Conservation (phyloP, 2,888 invertebrate species). For the Invenusta paracnida region DNA sequence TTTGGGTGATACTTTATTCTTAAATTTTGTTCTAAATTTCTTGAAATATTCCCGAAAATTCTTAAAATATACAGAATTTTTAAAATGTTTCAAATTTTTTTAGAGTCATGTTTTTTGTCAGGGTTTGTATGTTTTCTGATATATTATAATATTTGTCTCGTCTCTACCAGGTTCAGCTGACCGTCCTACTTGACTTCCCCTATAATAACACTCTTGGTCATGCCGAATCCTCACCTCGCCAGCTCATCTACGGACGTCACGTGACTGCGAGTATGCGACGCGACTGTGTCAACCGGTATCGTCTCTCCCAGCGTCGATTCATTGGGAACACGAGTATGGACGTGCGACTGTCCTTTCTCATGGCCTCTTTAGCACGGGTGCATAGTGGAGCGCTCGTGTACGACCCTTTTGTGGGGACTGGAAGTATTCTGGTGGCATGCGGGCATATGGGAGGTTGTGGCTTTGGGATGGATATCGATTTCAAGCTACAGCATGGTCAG, state of each 20-base stretch:
- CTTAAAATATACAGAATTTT: no score
- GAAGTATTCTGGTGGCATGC: constrained; percentile 47
- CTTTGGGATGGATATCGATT: constrained; percentile 69
- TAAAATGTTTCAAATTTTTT: no score
- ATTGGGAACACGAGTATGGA: constrained; percentile 68
- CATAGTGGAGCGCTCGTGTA: constrained; percentile 70
- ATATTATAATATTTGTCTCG: background rate
- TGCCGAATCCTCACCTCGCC: background rate
- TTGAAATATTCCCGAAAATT: no score
- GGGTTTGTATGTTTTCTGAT: no score
- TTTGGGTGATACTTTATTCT: no score
- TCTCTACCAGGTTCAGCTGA: background rate
- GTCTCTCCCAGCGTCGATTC: constrained; percentile 40
- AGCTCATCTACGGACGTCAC: background rate
- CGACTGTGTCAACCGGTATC: background rate
- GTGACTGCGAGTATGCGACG: background rate
- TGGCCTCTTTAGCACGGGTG: constrained; percentile 83
- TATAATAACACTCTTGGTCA: constrained; percentile 19
- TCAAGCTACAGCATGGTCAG: constrained; percentile 27
- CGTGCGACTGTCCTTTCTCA: constrained; percentile 79
- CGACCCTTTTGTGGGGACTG: constrained; percentile 82
- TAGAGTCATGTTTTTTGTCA: no score
- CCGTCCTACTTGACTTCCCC: background rate
- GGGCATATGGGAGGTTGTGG: constrained; percentile 82
- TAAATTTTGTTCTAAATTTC: no score